These are phyloP conservation scores for Pachymerium ferrugineum DNA, from an alignment of 2,888 invertebrate species.

Conservation along the genomic window DNA sequence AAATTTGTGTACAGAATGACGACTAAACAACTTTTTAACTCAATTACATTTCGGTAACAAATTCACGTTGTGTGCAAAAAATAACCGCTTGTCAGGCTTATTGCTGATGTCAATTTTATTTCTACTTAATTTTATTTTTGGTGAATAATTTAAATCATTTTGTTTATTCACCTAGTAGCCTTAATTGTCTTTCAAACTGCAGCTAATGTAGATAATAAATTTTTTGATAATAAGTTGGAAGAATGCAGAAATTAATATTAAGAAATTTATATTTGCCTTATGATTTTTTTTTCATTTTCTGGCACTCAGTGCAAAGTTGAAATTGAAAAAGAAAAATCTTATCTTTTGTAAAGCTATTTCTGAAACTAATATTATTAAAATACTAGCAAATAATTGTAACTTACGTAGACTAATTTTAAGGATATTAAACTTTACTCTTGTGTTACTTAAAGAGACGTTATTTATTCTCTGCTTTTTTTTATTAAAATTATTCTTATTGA, in stretches of 20 bases:
- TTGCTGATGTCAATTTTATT: background rate
- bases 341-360: too few relatives aligned
- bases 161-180: background rate
- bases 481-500: constrained; percentile 2
- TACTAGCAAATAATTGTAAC: background rate
- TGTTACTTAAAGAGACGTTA: background rate
- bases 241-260: background rate
- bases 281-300: background rate
- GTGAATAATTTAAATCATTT: background rate
- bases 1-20: too few relatives aligned
- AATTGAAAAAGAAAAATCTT: background rate
- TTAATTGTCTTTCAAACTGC: background rate
- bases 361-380: background rate
- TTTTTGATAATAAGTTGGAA: background rate
- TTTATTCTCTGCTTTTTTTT: background rate
- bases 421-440: background rate
- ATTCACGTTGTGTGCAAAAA: too few relatives aligned
- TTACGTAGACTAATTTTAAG: background rate
- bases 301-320: background rate
- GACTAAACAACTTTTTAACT: too few relatives aligned
- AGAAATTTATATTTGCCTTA: background rate
- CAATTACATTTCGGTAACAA: too few relatives aligned
- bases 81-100: background rate
- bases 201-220: background rate
- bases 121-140: too few relatives aligned